Evolutionary conservation across 2,888 invertebrate genomes (phyloP).

Genomic region (Rhagium mordax): DNA sequence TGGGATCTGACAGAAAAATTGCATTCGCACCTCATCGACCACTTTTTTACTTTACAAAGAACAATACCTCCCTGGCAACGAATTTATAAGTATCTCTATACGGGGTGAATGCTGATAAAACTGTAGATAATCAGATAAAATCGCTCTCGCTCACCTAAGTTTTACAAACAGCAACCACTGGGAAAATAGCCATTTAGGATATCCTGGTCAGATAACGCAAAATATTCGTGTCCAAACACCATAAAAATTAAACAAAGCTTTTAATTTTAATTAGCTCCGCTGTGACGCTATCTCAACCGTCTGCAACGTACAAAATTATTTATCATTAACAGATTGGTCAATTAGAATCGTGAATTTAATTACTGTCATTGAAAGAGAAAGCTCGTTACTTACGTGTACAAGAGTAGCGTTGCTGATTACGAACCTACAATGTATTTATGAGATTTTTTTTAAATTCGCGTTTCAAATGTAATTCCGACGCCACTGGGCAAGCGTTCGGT

Average conservation of each 20-base stretch:
- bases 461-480: too few relatives aligned
- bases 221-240: slow-evolving; percentile 57
- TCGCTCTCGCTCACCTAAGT: slow-evolving; percentile 37
- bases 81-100: slow-evolving; percentile 20
- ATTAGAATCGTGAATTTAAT: slow-evolving; percentile 6
- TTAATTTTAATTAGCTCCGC: slow-evolving; percentile 49
- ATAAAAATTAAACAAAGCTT: slow-evolving; percentile 56
- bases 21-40: background rate
- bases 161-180: slow-evolving; percentile 54
- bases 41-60: background rate
- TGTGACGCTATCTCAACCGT: slow-evolving; percentile 31
- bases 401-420: too few relatives aligned
- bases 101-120: slow-evolving; percentile 52
- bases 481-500: too few relatives aligned
- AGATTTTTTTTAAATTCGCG: too few relatives aligned
- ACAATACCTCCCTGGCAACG: slow-evolving; percentile 12
- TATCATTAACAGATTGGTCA: slow-evolving; percentile 17
- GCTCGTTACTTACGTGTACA: background rate
- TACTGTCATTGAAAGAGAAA: background rate
- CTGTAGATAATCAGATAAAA: slow-evolving; percentile 56
- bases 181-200: slow-evolving; percentile 64
- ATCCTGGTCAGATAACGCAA: slow-evolving; percentile 62
- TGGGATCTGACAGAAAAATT: background rate
- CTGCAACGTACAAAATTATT: slow-evolving; percentile 20
- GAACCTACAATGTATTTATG: too few relatives aligned